Evolutionary conservation across 2,113 vertebrate genomes (phyloP).

Genomic region (Myrmecobius fasciatus): DNA sequence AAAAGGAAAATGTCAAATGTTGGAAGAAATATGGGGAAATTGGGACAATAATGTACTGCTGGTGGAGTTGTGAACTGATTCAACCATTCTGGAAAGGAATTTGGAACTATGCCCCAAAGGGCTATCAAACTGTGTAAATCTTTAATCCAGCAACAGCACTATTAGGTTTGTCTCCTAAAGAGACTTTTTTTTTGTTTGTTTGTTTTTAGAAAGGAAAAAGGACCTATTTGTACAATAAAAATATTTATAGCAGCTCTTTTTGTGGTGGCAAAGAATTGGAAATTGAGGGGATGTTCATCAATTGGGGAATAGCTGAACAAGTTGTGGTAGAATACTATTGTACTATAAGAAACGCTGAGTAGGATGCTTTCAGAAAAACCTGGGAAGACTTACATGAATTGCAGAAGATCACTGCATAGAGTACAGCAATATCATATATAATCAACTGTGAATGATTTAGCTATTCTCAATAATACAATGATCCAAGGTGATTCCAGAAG

Average conservation of each 20-base stretch:
- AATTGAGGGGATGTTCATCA: no score
- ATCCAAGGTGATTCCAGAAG: background rate
- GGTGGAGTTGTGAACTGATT: background rate
- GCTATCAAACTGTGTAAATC: background rate
- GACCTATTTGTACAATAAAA: background rate
- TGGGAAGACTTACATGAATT: background rate
- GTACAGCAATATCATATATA: background rate
- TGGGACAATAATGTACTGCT: no score
- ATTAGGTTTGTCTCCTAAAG: background rate
- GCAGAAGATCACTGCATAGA: background rate
- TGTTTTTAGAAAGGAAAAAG: background rate
- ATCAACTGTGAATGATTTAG: background rate
- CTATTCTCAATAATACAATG: background rate
- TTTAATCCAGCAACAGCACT: background rate
- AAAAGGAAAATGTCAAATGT: background rate
- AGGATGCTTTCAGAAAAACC: background rate
- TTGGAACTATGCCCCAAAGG: background rate
- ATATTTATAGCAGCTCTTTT: background rate
- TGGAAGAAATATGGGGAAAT: background rate
- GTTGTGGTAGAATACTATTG: no score
- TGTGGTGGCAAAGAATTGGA: no score
- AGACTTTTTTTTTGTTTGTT: no score
- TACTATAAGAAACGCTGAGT: background rate
- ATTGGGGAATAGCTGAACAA: no score
- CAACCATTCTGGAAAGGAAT: background rate